These are phyloP conservation scores for Morpho achilles DNA, from an alignment of 2,888 invertebrate species.

Conservation along the genomic window DNA sequence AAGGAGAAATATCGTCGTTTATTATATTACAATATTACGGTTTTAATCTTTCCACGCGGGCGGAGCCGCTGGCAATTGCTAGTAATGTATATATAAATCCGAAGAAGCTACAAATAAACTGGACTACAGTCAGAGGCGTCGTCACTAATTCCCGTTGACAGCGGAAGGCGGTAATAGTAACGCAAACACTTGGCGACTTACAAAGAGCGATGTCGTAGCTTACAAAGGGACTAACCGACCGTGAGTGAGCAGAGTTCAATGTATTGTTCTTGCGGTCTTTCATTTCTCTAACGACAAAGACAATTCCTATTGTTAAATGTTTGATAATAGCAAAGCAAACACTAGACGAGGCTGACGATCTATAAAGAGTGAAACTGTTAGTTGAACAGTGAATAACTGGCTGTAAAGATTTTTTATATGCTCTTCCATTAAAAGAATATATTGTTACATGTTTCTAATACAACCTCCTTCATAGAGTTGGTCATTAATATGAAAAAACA, in stretches of 20 bases:
- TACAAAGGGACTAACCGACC: conserved; percentile 8
- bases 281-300: conserved; percentile 9
- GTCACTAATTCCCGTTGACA: conserved; percentile 20
- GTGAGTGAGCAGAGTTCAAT: conserved; percentile 9
- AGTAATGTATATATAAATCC: too few relatives aligned
- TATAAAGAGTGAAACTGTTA: not conserved
- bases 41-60: too few relatives aligned
- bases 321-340: conserved; percentile 1
- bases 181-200: conserved; percentile 13
- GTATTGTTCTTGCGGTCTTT: conserved; percentile 14
- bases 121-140: conserved; percentile 10
- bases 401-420: too few relatives aligned
- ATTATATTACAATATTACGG: too few relatives aligned
- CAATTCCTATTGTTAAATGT: conserved; percentile 7
- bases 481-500: too few relatives aligned
- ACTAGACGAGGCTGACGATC: not conserved
- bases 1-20: too few relatives aligned
- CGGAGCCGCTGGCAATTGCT: too few relatives aligned
- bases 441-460: too few relatives aligned
- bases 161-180: conserved; percentile 17
- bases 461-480: too few relatives aligned
- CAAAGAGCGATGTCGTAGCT: conserved; percentile 6
- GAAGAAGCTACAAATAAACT: not conserved
- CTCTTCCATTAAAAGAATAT: too few relatives aligned
- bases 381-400: too few relatives aligned